A percentile compares a stretch with the other conserved stretches of the same genome.
phyloP scores from a whole-genome alignment of 2,888 invertebrate species.

The Neuroscelio doddi region DNA sequence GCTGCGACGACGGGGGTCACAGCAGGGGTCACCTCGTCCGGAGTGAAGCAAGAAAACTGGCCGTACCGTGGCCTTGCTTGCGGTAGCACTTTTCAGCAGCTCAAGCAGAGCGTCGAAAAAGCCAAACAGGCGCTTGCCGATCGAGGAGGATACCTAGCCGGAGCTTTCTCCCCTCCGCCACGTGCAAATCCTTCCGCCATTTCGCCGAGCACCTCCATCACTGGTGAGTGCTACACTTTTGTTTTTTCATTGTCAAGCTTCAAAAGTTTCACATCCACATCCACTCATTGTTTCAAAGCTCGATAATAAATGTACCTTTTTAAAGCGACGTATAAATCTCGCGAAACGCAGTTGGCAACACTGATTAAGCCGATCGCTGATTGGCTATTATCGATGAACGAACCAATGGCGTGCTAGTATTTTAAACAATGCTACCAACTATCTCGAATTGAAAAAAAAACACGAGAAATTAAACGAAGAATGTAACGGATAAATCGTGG shows the following conservation, averaged over 20 bases:
- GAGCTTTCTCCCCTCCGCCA: constrained; percentile 70
- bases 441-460: too few species aligned
- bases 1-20: constrained; percentile 56
- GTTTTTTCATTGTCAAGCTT: too few species aligned
- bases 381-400: too few species aligned
- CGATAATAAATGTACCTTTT: background rate
- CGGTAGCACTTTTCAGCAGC: constrained; percentile 90
- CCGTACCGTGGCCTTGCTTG: constrained; percentile 80
- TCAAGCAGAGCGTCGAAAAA: constrained; percentile 92
- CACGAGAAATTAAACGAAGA: too few species aligned
- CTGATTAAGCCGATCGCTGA: too few species aligned
- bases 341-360: too few species aligned
- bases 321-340: too few species aligned
- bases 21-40: constrained; percentile 62
- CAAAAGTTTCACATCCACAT: constrained; percentile 2
- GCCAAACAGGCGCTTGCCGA: constrained; percentile 85
- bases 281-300: background rate
- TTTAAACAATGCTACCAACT: too few species aligned
- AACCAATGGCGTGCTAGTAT: too few species aligned
- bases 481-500: too few species aligned
- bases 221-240: constrained; percentile 60
- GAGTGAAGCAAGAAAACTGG: constrained; percentile 71
- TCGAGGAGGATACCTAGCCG: constrained; percentile 67
- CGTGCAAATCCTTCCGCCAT: constrained; percentile 67
- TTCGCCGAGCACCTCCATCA: constrained; percentile 67